These are phyloP conservation scores for Knipowitschia caucasica DNA, from an alignment of 2,797 vertebrate species.

Conservation along the genomic window DNA sequence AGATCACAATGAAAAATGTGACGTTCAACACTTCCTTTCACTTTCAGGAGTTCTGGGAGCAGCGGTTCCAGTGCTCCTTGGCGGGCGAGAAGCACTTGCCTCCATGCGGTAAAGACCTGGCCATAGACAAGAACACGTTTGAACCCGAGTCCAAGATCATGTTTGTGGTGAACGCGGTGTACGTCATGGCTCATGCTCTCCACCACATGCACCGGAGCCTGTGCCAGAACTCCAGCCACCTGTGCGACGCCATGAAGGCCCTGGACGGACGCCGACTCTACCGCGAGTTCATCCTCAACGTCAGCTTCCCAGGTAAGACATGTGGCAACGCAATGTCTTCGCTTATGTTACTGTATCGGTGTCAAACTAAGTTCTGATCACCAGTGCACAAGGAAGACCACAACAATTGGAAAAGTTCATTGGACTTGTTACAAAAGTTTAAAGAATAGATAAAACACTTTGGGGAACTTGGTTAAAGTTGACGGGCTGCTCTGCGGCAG, in stretches of 20 bases:
- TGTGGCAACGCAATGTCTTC: no score
- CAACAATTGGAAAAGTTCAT: no score
- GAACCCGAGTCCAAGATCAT: slow-evolving; percentile 99
- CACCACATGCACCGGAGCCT: slow-evolving; percentile 92
- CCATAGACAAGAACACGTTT: slow-evolving; percentile 86
- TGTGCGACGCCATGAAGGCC: slow-evolving; percentile 92
- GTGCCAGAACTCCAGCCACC: slow-evolving; percentile 90
- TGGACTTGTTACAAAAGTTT: no score
- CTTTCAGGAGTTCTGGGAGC: slow-evolving; percentile 99
- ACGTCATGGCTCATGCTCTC: slow-evolving; percentile 93
- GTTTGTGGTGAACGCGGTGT: slow-evolving; percentile 98
- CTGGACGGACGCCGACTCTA: slow-evolving; percentile 92
- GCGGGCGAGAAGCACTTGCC: slow-evolving; percentile 62
- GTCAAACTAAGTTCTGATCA: no score
- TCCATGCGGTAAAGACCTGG: slow-evolving; percentile 82
- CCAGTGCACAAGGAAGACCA: no score
- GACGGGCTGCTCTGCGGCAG: no score
- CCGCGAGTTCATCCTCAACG: slow-evolving; percentile 93
- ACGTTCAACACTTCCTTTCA: no score
- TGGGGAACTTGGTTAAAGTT: no score
- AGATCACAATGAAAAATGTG: no score
- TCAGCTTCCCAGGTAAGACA: slow-evolving; percentile 92
- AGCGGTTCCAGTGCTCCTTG: slow-evolving; percentile 93
- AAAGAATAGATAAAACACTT: no score
- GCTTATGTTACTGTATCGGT: no score